Percentiles rank a stretch among this genome's conserved stretches.
Evolutionary conservation across 2,888 invertebrate species (phyloP).

Genomic region (Xanthorhoe spadicearia): DNA sequence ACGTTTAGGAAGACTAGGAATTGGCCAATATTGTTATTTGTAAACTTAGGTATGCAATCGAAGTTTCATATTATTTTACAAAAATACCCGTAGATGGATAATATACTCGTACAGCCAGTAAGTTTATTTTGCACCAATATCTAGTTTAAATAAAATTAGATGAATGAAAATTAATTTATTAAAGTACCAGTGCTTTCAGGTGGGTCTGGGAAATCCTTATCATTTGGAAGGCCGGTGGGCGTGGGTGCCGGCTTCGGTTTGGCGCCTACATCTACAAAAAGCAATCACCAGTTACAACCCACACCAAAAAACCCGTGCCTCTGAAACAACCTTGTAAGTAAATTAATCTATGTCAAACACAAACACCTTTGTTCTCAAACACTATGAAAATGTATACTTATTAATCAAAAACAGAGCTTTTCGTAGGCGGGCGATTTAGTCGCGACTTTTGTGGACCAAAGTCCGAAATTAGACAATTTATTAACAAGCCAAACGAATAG

Average conservation of each 20-base stretch:
- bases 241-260: conserved; percentile 81
- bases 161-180: conserved; percentile 33
- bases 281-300: conserved; percentile 71
- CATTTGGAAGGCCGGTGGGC: conserved; percentile 87
- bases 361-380: not conserved
- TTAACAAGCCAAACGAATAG: not conserved
- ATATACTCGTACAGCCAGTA: not conserved
- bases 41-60: no score
- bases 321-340: conserved; percentile 40
- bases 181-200: conserved; percentile 88
- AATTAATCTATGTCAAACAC: conserved; percentile 15
- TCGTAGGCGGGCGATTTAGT: not conserved
- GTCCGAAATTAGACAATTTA: not conserved
- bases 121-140: not conserved
- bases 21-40: not conserved
- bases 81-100: not conserved
- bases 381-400: not conserved
- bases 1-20: not conserved
- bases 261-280: conserved; percentile 86
- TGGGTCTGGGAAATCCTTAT: conserved; percentile 87
- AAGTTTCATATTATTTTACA: not conserved
- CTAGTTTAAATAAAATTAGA: not conserved
- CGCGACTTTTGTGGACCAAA: not conserved
- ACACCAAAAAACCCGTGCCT: conserved; percentile 42
- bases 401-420: not conserved